These are phyloP conservation scores for Cydia fagiglandana DNA, from an alignment of 1,140 invertebrate genomes.

Conservation along the genomic window DNA sequence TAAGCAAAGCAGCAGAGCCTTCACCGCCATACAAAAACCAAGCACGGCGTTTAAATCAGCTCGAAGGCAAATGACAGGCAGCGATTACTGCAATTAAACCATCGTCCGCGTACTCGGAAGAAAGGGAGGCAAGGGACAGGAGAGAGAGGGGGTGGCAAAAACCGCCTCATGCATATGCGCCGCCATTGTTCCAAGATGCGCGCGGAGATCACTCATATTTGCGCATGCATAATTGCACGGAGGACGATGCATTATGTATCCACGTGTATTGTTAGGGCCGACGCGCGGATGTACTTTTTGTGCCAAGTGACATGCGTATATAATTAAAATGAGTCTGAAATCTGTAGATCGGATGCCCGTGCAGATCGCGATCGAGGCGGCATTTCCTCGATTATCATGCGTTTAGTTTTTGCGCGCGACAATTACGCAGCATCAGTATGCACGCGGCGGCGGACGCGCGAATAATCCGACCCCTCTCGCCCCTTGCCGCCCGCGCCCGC, in stretches of 20 bases:
- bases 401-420: conserved; percentile 65
- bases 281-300: conserved; percentile 7
- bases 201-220: conserved; percentile 30
- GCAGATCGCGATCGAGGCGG: conserved; percentile 42
- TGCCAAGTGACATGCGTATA: conserved; percentile 24
- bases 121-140: conserved; percentile 1
- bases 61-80: conserved; percentile 43
- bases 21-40: not conserved
- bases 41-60: conserved; percentile 16
- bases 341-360: conserved; percentile 10
- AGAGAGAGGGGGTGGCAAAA: conserved; percentile 39
- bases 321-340: conserved; percentile 25
- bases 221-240: conserved; percentile 24
- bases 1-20: not conserved
- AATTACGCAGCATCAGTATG: conserved; percentile 73
- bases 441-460: conserved; percentile 60
- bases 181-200: conserved; percentile 21
- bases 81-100: conserved; percentile 45
- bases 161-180: conserved; percentile 38
- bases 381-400: conserved; percentile 68
- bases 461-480: conserved; percentile 41
- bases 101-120: conserved; percentile 32
- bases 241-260: conserved; percentile 26
- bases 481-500: conserved; percentile 25
- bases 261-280: conserved; percentile 22